Evolutionary conservation across 2,797 vertebrate species (phyloP).

Genomic region (Ctenosaura bakeri): DNA sequence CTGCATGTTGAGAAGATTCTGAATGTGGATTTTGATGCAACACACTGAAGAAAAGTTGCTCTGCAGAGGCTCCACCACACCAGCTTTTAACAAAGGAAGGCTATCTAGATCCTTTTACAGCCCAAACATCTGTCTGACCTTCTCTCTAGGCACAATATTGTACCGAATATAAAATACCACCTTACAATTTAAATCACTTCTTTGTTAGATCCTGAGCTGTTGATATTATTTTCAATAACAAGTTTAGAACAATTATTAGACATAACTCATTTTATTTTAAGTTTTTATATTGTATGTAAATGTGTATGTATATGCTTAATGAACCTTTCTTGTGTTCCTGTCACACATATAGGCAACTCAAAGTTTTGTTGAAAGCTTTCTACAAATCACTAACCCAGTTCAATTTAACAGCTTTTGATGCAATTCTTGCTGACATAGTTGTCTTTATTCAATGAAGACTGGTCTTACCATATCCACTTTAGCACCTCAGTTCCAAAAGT

Average conservation of each 20-base stretch:
- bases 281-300: not conserved
- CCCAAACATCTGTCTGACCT: not conserved
- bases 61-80: not conserved
- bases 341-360: not conserved
- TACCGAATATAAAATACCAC: not conserved
- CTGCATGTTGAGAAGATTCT: not conserved
- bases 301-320: not conserved
- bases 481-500: not conserved
- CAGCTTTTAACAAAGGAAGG: not conserved
- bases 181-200: not conserved
- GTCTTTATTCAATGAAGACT: not conserved
- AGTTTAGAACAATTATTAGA: not conserved
- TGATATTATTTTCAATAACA: constrained; percentile 13
- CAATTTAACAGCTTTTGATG: constrained; percentile 1
- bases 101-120: not conserved
- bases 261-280: not conserved
- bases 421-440: constrained; percentile 18
- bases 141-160: not conserved
- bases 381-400: not conserved
- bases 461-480: not conserved
- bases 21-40: constrained; percentile 1
- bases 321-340: not conserved
- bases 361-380: not conserved
- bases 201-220: constrained; percentile 10
- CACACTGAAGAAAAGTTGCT: not conserved